These are phyloP conservation scores for Artibeus lituratus DNA, from an alignment of 2,797 vertebrate species.

Conservation along the genomic window DNA sequence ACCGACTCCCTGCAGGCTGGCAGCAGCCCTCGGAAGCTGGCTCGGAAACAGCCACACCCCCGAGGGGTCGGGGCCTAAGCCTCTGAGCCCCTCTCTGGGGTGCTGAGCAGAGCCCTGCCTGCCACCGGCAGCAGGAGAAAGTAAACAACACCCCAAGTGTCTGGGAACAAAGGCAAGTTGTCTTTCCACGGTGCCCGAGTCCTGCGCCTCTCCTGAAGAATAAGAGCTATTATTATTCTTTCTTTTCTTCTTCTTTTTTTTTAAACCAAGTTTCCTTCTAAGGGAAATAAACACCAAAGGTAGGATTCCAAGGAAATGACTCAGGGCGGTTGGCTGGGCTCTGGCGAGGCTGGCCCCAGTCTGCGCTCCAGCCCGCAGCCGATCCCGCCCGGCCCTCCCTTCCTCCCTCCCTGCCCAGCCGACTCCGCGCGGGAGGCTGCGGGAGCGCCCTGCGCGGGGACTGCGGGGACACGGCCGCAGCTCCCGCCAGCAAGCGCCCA, in stretches of 20 bases:
- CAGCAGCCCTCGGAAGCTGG: background rate
- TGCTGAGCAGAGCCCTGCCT: conserved; percentile 52
- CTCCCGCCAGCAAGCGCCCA: background rate
- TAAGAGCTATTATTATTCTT: conserved; percentile 83
- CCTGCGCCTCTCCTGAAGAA: conserved; percentile 75
- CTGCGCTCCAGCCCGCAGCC: conserved; percentile 55
- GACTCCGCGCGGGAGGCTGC: background rate
- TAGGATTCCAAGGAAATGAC: conserved; percentile 93
- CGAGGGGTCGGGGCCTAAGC: background rate
- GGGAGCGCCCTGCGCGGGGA: background rate
- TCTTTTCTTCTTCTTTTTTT: conserved; percentile 61
- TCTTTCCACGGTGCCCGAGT: conserved; percentile 70
- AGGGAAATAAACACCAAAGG: conserved; percentile 91
- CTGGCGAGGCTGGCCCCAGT: conserved; percentile 33
- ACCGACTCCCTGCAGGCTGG: background rate
- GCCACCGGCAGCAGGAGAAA: conserved; percentile 64
- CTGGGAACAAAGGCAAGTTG: conserved; percentile 83
- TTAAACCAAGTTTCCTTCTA: conserved; percentile 88
- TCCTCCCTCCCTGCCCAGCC: background rate
- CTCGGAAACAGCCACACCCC: background rate
- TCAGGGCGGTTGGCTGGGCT: conserved; percentile 78
- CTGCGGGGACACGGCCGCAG: background rate
- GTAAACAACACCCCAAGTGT: conserved; percentile 79
- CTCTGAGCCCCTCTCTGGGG: conserved; percentile 57
- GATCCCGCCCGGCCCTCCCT: background rate